Conservation (phyloP, 2,888 invertebrate species). For the Tridacna crocea region DNA sequence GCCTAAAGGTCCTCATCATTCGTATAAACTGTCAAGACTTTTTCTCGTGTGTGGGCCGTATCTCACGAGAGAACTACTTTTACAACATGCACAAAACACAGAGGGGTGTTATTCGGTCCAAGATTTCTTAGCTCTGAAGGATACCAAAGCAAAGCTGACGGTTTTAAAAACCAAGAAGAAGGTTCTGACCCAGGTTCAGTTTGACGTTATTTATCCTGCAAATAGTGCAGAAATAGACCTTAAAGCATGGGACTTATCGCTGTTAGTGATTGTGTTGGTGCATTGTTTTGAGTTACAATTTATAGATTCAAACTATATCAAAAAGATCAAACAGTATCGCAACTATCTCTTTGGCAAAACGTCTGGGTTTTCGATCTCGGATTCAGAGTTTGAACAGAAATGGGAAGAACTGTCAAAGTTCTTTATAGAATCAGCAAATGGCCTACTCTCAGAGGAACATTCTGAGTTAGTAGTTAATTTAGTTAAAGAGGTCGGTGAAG, state of each 20-base stretch:
- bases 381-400: constrained; percentile 1
- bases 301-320: not conserved
- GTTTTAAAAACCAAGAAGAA: not conserved
- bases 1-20: not conserved
- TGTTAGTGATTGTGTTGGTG: not conserved
- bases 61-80: not conserved
- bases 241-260: not conserved
- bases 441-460: not conserved
- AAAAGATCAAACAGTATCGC: not conserved
- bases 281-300: constrained; percentile 10
- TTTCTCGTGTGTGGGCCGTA: not conserved
- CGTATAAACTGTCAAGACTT: not conserved
- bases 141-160: not conserved
- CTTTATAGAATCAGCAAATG: not conserved
- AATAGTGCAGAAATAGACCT: not conserved
- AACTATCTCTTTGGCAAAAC: not conserved
- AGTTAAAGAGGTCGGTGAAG: not conserved
- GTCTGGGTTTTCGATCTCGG: constrained; percentile 12
- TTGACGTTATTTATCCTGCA: constrained; percentile 4
- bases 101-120: not conserved
- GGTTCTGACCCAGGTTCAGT: not conserved
- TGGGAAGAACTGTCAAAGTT: constrained; percentile 15
- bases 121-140: not conserved
- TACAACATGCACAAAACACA: not conserved
- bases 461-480: not conserved